phyloP scores from a whole-genome alignment of 1,140 invertebrate genomes.

The Hirudo medicinalis region DNA sequence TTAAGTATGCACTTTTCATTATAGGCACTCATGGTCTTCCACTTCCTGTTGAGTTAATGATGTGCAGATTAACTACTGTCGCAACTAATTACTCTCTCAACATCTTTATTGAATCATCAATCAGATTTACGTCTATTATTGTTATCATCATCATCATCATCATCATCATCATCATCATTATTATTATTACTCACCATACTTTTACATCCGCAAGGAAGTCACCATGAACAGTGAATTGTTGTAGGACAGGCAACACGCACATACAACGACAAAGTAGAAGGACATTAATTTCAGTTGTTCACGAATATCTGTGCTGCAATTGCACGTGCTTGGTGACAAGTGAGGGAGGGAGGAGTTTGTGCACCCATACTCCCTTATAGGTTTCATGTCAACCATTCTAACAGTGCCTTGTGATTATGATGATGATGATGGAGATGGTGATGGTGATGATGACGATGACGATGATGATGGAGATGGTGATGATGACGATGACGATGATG shows the following conservation, averaged over 20 bases:
- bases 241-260: not conserved
- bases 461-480: not conserved
- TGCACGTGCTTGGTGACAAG: too few relatives aligned
- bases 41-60: too few relatives aligned
- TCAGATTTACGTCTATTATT: too few relatives aligned
- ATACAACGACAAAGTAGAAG: not conserved
- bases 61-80: not conserved
- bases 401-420: not conserved
- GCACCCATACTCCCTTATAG: not conserved
- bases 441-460: not conserved
- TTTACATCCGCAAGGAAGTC: not conserved
- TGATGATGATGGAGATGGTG: not conserved
- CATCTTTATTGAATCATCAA: too few relatives aligned
- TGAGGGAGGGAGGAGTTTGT: too few relatives aligned
- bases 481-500: not conserved
- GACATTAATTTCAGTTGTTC: not conserved
- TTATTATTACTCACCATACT: not conserved
- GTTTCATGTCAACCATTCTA: not conserved
- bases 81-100: not conserved
- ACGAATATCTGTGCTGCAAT: not conserved
- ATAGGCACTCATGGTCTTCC: not conserved
- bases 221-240: not conserved
- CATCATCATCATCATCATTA: not conserved
- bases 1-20: constrained; percentile 1
- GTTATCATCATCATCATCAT: not conserved